These are phyloP conservation scores for Aradus depressus DNA, from an alignment of 2,888 invertebrate genomes.

Conservation along the genomic window DNA sequence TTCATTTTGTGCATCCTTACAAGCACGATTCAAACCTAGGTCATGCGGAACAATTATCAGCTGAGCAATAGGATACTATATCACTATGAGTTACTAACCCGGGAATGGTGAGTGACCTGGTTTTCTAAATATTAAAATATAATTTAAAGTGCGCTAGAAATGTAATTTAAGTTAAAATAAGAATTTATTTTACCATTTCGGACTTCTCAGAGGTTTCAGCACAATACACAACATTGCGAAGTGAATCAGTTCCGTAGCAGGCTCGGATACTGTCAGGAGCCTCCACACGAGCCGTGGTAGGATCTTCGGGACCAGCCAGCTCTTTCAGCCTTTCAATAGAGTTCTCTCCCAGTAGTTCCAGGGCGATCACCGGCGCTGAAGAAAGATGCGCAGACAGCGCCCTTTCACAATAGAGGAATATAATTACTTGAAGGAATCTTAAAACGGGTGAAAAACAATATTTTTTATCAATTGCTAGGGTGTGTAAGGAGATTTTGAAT, in stretches of 20 bases:
- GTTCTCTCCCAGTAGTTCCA: slow-evolving; percentile 63
- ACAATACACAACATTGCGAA: slow-evolving; percentile 58
- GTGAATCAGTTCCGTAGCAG: slow-evolving; percentile 53
- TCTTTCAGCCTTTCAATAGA: slow-evolving; percentile 49
- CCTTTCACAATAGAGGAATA: slow-evolving; percentile 35
- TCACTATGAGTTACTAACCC: too few species aligned
- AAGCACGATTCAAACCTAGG: too few species aligned
- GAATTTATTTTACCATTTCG: slow-evolving; percentile 41
- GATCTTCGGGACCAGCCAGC: slow-evolving; percentile 51
- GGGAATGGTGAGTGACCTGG: too few species aligned
- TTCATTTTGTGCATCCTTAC: too few species aligned
- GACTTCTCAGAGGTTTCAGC: slow-evolving; percentile 48
- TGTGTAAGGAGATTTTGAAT: too few species aligned
- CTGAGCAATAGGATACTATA: too few species aligned
- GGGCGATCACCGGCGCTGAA: slow-evolving; percentile 55
- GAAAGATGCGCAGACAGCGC: slow-evolving; percentile 51
- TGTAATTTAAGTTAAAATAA: too few species aligned
- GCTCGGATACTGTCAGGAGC: slow-evolving; percentile 51
- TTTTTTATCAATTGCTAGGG: too few species aligned
- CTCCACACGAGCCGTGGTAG: slow-evolving; percentile 44
- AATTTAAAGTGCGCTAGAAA: too few species aligned
- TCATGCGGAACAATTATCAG: too few species aligned
- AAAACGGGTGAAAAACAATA: not conserved
- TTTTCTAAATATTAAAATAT: too few species aligned
- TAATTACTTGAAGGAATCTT: not conserved